Percentiles rank a stretch among this genome's conserved stretches.
Evolutionary conservation across 2,113 vertebrate species (phyloP).

Genomic region (Syrmaticus mikado): DNA sequence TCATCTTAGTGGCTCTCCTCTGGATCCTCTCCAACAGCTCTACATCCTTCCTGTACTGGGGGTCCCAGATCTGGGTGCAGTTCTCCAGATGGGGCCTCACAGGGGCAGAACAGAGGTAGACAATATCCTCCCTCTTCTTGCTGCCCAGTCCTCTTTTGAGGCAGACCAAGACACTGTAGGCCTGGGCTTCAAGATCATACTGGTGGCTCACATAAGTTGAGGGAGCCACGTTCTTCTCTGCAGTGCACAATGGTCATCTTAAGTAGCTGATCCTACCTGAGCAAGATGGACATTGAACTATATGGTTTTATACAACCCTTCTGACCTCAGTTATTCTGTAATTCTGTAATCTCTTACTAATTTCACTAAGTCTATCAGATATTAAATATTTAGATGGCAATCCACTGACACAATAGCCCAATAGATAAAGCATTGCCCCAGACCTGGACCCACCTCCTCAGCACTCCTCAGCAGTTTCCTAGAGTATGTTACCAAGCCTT

Average conservation of each 20-base stretch:
- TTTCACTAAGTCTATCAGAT: background rate
- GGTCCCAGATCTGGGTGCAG: too few relatives aligned
- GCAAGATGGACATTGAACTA: rapidly evolving
- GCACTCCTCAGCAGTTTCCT: background rate
- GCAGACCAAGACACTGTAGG: too few relatives aligned
- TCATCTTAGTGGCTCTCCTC: too few relatives aligned
- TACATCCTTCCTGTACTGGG: too few relatives aligned
- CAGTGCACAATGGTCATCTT: background rate
- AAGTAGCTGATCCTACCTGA: background rate
- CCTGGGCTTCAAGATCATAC: too few relatives aligned
- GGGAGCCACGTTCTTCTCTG: background rate
- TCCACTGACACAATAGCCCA: background rate
- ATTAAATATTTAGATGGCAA: background rate
- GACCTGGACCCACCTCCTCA: background rate
- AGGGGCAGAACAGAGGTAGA: too few relatives aligned
- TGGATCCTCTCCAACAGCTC: too few relatives aligned
- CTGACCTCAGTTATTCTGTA: background rate
- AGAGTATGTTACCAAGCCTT: rapidly evolving
- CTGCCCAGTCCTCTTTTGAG: too few relatives aligned
- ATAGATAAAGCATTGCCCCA: background rate
- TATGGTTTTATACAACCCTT: background rate
- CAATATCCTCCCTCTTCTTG: too few relatives aligned
- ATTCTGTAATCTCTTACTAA: background rate
- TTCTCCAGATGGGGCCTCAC: too few relatives aligned
- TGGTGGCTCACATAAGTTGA: background rate